Evolutionary conservation across 1,140 invertebrate species (phyloP).

Genomic region (Zophobas morio): DNA sequence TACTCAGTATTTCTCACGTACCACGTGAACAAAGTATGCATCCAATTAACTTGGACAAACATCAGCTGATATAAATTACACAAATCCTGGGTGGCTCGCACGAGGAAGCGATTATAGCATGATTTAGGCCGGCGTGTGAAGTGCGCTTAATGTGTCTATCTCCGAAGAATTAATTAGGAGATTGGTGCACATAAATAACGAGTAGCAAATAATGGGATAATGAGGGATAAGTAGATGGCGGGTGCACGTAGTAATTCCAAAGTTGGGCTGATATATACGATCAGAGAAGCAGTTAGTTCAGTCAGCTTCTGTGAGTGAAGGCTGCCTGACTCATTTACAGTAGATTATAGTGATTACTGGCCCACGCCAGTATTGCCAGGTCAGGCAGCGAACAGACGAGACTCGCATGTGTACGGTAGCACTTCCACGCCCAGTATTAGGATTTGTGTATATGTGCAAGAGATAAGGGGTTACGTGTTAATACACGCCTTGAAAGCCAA

Average conservation of each 20-base stretch:
- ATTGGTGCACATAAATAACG: conserved; percentile 43
- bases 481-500: conserved; percentile 20
- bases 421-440: conserved; percentile 47
- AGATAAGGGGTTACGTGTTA: conserved; percentile 41
- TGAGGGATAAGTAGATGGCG: conserved; percentile 48
- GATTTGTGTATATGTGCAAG: conserved; percentile 38
- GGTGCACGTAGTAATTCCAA: conserved; percentile 40
- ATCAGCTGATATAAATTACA: background rate
- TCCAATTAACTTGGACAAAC: conserved; percentile 12
- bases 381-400: conserved; percentile 46
- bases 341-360: conserved; percentile 59
- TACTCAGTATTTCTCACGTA: too few species aligned
- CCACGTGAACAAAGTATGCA: background rate
- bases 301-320: conserved; percentile 56
- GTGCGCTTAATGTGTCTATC: conserved; percentile 28
- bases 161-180: conserved; percentile 39
- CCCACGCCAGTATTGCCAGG: conserved; percentile 53
- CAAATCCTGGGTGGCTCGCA: background rate
- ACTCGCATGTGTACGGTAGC: conserved; percentile 49
- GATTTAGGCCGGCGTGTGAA: conserved; percentile 7
- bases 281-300: conserved; percentile 45
- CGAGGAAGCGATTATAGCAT: conserved; percentile 4
- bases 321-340: conserved; percentile 56
- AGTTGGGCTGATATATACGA: conserved; percentile 41
- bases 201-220: conserved; percentile 49